Conservation (phyloP, 2,888 invertebrate species). For the Epirrhoe tristata region DNA sequence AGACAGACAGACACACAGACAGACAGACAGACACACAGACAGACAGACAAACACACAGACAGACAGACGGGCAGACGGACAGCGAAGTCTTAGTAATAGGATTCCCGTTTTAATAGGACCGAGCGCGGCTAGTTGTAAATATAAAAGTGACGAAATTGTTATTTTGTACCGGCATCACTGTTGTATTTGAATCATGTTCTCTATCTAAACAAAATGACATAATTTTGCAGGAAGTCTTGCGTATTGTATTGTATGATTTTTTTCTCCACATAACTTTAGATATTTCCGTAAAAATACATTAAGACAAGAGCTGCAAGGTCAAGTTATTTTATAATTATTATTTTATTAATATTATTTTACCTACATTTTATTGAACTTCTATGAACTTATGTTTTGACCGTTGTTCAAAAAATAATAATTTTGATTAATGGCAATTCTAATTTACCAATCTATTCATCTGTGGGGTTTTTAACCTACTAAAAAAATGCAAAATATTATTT, state of each 20-base stretch:
- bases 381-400: slow-evolving; percentile 26
- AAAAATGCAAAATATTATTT: no score
- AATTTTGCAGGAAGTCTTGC: slow-evolving; percentile 44
- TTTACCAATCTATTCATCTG: not conserved
- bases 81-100: no score
- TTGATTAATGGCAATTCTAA: not conserved
- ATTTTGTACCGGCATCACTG: slow-evolving; percentile 13
- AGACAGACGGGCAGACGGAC: no score
- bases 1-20: no score
- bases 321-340: slow-evolving; percentile 37
- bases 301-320: slow-evolving; percentile 40
- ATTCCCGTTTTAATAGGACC: no score
- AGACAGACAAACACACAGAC: no score
- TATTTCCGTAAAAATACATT: slow-evolving; percentile 43
- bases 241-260: slow-evolving; percentile 37
- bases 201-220: slow-evolving; percentile 42
- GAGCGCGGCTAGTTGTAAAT: no score
- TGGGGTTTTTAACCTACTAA: not conserved
- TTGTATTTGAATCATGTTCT: slow-evolving; percentile 46
- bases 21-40: no score
- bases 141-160: no score
- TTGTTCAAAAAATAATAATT: not conserved
- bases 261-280: slow-evolving; percentile 30
- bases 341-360: slow-evolving; percentile 36
- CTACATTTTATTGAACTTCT: slow-evolving; percentile 32